Evolutionary conservation across 2,888 invertebrate genomes (phyloP), one percentile per base, ranked within the genome.

Genomic region (Erynnis tages): DNA sequence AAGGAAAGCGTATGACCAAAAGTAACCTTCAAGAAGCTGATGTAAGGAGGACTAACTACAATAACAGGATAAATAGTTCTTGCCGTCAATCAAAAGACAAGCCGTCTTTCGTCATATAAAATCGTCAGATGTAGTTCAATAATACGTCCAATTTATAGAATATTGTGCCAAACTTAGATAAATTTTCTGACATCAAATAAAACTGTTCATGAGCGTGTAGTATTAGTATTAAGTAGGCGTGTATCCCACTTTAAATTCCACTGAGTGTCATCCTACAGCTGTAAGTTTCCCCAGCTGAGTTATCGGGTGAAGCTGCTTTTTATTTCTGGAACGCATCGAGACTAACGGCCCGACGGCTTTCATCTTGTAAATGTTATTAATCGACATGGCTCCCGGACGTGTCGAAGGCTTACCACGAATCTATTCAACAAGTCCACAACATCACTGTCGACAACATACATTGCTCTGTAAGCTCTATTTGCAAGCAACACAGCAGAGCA

Each of bases 331-430:
- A 79, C 79, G 73, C 82, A 82, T 76, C 81, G 74, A 78, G 74
- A 76, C 76, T 78, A 71, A 77, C 81, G 79, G 79, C 79, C 78
- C 78, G 75, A 73, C 82, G 79, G 82, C 86, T 87, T 86, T 87
- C 86, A 85, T 87, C 84, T 86, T 85, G 84, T 86, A 87, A 86
- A 85, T 76, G 82, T 85, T 87, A 87, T 87, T 86, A 88, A 87
- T 87, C 83, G 85, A 79, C 82, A 79, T 64, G 67, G 79, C 87
- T 86, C 83, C 86, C 79, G 85, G 76, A 71, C 76, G 74, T 67
- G 64, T 64, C 65, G 65, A 61, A 69, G 61, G 65, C 72, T 70
- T 76, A 62, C 56, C 65, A 68, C 16, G 52, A 30, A 45, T 30
- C 52, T n/a, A 17, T 16, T 23, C 30, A 17, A 45, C 16, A 43